Base-by-base conservation (phyloP, 1,140 invertebrate species). In the Cotesia chilonis region DNA sequence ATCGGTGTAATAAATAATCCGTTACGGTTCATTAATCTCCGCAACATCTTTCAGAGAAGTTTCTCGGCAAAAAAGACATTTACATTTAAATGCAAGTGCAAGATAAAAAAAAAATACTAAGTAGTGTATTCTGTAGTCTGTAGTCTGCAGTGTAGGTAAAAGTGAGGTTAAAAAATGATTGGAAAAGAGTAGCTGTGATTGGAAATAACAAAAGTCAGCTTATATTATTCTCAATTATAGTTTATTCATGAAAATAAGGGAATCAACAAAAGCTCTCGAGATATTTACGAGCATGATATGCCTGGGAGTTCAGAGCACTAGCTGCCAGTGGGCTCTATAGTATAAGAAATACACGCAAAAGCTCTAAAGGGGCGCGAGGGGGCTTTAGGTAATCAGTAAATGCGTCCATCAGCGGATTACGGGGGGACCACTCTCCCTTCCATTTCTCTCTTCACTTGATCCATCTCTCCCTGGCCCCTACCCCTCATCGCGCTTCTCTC, bases 361-460 rank as follows among this genome's bases (percentile, higher is more conserved):
- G 72, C 71, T 74, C 68, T 69, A 38, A 73, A 75, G 65, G 67
- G 71, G 61, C 5, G 41, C 41, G 17, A 59, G 35, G 70, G 72
- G 74, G 41, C 68, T 73, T 71, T 71, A 73, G 73, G 73, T 75
- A 77, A 77, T 75, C 75, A 77, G 75, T 77, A 74, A 74, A 77
- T 77, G 75, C 75, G 73, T 77, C 75, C 73, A 77, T 77, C 75
- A 77, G 75, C 73, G 73, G 75, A 77, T 77, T 77, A 77, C 71
- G 73, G 71, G 74, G 71, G 71, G 75, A 74, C 75, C 75, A 70
- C 73, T 66, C 74, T 74, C 68, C 60, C 72, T 73, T 68, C 73
- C 64, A 70, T 64, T 57, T 35, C 55, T 51, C 52, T 35, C 52
- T 55, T 36, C 12, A 61, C 20, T 20, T 28, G 28, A 68, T 68